A percentile compares a stretch with the other conserved stretches of the same genome.
Evolutionary conservation across 2,888 invertebrate species (phyloP).

Genomic region (Microctonus hyperodae): DNA sequence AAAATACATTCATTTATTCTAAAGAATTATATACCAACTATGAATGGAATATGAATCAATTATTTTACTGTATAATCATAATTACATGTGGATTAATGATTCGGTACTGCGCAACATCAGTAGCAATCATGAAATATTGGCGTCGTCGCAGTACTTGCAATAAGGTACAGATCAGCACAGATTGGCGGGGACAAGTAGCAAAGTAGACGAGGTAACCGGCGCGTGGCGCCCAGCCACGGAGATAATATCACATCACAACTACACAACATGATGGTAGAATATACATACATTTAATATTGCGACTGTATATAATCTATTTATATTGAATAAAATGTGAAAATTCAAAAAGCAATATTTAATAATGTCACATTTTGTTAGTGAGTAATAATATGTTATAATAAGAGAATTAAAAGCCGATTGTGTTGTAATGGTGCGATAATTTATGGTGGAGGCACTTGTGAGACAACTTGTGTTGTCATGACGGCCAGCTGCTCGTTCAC

Average conservation of each 20-base stretch:
- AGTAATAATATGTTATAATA: constrained; percentile 8
- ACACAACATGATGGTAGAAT: too few species aligned
- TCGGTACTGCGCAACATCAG: not conserved
- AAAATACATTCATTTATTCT: not conserved
- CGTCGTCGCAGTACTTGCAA: constrained; percentile 12
- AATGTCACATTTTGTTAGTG: not conserved
- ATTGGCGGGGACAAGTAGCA: constrained; percentile 6
- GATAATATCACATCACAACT: not conserved
- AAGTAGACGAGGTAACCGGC: constrained; percentile 13
- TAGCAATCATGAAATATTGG: not conserved
- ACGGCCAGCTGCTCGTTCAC: constrained; percentile 44
- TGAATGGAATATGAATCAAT: not conserved
- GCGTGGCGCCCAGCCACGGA: constrained; percentile 26
- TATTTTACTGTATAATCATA: not conserved
- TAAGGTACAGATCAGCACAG: not conserved
- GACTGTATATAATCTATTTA: not conserved
- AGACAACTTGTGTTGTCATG: constrained; percentile 39
- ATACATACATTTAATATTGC: too few species aligned
- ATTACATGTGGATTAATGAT: not conserved
- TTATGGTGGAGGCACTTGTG: constrained; percentile 31
- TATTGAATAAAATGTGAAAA: not conserved
- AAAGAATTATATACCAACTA: not conserved
- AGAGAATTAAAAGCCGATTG: constrained; percentile 42
- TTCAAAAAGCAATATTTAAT: not conserved
- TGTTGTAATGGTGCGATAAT: constrained; percentile 18